phyloP scores from a whole-genome alignment of 1,140 invertebrate genomes.

The Trichonephila inaurata region DNA sequence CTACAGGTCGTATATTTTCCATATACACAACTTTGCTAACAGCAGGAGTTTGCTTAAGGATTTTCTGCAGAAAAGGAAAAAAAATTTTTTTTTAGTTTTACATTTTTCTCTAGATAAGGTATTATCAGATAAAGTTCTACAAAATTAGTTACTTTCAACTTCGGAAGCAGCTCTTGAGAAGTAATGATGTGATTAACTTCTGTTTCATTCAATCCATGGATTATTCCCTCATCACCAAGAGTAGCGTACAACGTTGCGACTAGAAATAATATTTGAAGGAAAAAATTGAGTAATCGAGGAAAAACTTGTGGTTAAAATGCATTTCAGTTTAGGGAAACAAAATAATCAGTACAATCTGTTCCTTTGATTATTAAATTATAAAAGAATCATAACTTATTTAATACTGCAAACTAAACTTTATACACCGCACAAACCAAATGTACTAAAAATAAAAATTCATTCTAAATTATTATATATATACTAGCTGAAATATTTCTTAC shows the following conservation, averaged over 20 bases:
- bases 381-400: no score
- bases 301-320: neutral
- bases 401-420: no score
- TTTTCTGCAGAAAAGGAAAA: slow-evolving; percentile 73
- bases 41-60: slow-evolving; percentile 79
- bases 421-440: no score
- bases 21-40: slow-evolving; percentile 91
- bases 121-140: neutral
- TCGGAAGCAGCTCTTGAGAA: slow-evolving; percentile 93
- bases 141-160: slow-evolving; percentile 86
- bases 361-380: no score
- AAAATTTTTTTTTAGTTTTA: neutral
- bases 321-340: no score
- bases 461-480: no score
- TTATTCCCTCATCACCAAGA: slow-evolving; percentile 96
- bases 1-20: slow-evolving; percentile 85
- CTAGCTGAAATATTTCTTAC: no score
- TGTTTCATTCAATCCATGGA: slow-evolving; percentile 97
- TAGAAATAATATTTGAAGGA: slow-evolving; percentile 78
- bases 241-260: slow-evolving; percentile 98
- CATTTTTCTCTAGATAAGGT: neutral
- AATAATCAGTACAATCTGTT: no score
- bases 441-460: no score
- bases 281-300: neutral
- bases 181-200: slow-evolving; percentile 86